Percentiles rank a stretch among this genome's conserved stretches.
Conservation (phyloP, 37 sponge, comb jelly and placozoan species). For the Petrosia ficiformis region DNA sequence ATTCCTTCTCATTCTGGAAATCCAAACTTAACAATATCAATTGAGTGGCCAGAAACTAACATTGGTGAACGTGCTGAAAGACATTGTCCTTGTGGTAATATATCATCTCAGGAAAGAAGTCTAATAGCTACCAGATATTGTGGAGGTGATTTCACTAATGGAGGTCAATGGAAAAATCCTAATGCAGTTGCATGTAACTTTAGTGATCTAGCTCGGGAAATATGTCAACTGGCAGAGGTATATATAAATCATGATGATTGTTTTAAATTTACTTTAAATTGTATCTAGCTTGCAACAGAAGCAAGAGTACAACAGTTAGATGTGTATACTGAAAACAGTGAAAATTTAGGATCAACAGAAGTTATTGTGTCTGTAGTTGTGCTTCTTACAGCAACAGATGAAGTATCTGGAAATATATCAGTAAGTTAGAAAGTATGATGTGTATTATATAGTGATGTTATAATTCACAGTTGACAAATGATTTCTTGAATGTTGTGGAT, state of each 20-base stretch:
- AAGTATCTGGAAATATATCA: constrained; percentile 4
- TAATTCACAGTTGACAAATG: constrained; percentile 9
- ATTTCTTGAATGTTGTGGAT: constrained; percentile 20
- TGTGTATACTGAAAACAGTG: neutral
- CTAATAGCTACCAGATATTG: constrained; percentile 33
- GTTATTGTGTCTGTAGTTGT: neutral
- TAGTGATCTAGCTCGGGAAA: neutral
- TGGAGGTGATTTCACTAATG: constrained; percentile 40
- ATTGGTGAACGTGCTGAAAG: constrained; percentile 16
- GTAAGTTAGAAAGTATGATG: neutral
- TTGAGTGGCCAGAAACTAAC: constrained; percentile 41
- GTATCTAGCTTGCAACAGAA: neutral
- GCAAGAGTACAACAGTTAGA: neutral
- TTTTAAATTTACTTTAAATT: no score
- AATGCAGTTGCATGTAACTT: constrained; percentile 26
- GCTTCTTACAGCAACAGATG: neutral
- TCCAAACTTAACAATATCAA: constrained; percentile 1
- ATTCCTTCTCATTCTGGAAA: neutral
- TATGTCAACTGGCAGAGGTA: constrained; percentile 39
- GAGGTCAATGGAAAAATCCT: constrained; percentile 38
- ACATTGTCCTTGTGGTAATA: constrained; percentile 44
- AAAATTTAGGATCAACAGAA: neutral
- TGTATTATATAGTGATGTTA: neutral
- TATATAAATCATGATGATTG: no score
- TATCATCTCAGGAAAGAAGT: neutral